Evolutionary conservation across 2,797 vertebrate genomes (phyloP).

Genomic region (Enteromius unitaeniatus): DNA sequence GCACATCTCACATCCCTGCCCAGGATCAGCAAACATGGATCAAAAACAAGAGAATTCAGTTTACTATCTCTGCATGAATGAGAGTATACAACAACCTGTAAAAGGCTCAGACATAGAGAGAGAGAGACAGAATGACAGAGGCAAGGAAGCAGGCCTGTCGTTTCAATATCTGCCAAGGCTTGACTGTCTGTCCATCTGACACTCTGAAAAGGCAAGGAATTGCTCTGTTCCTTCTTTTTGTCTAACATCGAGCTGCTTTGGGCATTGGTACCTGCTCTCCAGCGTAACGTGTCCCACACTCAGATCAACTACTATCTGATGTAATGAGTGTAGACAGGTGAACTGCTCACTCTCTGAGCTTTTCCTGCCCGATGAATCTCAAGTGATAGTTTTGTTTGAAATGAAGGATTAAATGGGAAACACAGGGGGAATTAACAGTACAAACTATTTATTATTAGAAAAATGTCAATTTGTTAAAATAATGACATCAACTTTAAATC

Average conservation of each 20-base stretch:
- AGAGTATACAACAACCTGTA: constrained; percentile 37
- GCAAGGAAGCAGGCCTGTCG: constrained; percentile 15
- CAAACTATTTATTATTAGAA: not conserved
- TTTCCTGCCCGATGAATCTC: not conserved
- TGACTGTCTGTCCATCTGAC: constrained; percentile 7
- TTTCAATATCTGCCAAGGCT: constrained; percentile 27
- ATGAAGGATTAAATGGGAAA: not conserved
- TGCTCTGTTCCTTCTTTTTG: constrained; percentile 17
- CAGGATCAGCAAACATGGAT: constrained; percentile 38
- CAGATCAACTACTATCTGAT: not conserved
- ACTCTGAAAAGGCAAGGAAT: not conserved
- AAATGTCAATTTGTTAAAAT: not conserved
- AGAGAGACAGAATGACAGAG: constrained; percentile 18
- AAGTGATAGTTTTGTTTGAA: not conserved
- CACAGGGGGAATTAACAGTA: not conserved
- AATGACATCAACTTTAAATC: not conserved
- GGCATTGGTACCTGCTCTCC: constrained; percentile 23
- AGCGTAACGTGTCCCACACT: not conserved
- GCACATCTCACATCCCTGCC: not conserved
- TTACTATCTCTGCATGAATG: constrained; percentile 20
- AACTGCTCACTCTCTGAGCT: constrained; percentile 9
- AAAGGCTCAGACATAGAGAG: constrained; percentile 7
- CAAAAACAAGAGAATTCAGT: constrained; percentile 18
- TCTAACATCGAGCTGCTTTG: constrained; percentile 3
- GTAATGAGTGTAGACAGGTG: not conserved